Evolutionary conservation across 2,113 vertebrate species (phyloP).

Genomic region (Serilophus lunatus): DNA sequence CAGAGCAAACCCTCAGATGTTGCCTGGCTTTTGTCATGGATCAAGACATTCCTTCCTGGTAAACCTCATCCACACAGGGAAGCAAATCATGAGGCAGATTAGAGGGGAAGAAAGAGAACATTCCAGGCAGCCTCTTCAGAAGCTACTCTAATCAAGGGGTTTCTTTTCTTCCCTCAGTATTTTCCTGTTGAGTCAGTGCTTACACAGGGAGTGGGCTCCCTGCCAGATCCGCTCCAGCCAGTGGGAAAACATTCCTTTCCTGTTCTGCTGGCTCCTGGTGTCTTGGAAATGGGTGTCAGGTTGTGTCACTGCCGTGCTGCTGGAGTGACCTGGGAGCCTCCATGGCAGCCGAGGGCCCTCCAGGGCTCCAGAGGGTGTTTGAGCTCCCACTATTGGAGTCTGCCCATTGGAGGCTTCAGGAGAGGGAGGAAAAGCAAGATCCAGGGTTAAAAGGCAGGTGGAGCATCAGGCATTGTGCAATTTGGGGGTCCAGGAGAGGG

Average conservation of each 20-base stretch:
- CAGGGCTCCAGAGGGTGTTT: background rate
- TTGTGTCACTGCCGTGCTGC: background rate
- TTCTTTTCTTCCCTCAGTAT: background rate
- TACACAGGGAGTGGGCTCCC: background rate
- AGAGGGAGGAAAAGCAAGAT: background rate
- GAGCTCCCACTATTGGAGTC: background rate
- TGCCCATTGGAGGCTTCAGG: background rate
- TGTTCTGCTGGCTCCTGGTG: background rate
- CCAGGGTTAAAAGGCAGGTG: rapidly evolving
- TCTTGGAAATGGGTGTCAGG: background rate
- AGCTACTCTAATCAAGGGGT: background rate
- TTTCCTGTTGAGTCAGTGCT: conserved; percentile 8
- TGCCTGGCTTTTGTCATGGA: background rate
- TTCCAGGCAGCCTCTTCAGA: background rate
- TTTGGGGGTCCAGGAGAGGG: background rate
- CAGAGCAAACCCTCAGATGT: background rate
- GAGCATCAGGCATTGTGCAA: rapidly evolving
- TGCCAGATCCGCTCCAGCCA: background rate
- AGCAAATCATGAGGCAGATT: background rate
- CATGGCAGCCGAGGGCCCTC: background rate
- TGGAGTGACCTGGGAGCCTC: background rate
- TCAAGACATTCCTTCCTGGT: background rate
- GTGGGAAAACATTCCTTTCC: background rate
- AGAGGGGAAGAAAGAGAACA: background rate
- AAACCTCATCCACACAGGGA: background rate